A percentile compares a stretch with the other conserved stretches of the same genome.
These are phyloP conservation scores for Cistogaster globosa DNA, from an alignment of 2,888 invertebrate species.

Conservation along the genomic window DNA sequence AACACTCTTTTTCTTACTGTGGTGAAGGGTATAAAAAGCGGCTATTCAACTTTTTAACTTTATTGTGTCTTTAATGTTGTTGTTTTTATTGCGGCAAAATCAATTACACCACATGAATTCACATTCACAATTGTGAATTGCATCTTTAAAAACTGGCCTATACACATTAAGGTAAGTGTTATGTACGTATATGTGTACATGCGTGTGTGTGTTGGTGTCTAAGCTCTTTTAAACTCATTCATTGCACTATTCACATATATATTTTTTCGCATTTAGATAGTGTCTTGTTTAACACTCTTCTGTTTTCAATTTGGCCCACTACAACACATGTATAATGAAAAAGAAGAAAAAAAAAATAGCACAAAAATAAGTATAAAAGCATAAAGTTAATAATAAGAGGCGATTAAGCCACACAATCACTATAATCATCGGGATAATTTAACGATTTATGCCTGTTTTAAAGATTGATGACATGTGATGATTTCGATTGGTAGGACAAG, in stretches of 20 bases:
- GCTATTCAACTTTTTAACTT: conserved; percentile 48
- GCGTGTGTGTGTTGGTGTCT: background rate
- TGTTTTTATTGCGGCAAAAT: conserved; percentile 63
- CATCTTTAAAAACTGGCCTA: conserved; percentile 51
- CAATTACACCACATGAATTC: conserved; percentile 69
- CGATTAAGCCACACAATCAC: conserved; percentile 65
- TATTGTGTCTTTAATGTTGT: conserved; percentile 20
- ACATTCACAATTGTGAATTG: conserved; percentile 63
- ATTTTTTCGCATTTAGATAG: conserved; percentile 44
- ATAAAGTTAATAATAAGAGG: conserved; percentile 56
- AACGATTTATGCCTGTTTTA: conserved; percentile 66
- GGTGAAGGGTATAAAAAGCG: too few relatives aligned
- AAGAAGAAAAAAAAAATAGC: background rate
- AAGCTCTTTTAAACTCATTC: background rate
- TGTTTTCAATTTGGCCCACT: conserved; percentile 45
- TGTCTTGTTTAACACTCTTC: conserved; percentile 66
- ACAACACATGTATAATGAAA: conserved; percentile 4
- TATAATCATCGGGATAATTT: conserved; percentile 62
- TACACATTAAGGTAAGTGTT: conserved; percentile 32
- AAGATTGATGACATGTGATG: conserved; percentile 71
- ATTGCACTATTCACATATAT: background rate
- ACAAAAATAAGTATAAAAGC: background rate
- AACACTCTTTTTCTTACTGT: too few relatives aligned
- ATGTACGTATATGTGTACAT: background rate
- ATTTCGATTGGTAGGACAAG: conserved; percentile 69